A percentile compares a stretch with the other conserved stretches of the same genome.
Evolutionary conservation across 2,797 vertebrate genomes (phyloP).

Genomic region (Microchirus variegatus): DNA sequence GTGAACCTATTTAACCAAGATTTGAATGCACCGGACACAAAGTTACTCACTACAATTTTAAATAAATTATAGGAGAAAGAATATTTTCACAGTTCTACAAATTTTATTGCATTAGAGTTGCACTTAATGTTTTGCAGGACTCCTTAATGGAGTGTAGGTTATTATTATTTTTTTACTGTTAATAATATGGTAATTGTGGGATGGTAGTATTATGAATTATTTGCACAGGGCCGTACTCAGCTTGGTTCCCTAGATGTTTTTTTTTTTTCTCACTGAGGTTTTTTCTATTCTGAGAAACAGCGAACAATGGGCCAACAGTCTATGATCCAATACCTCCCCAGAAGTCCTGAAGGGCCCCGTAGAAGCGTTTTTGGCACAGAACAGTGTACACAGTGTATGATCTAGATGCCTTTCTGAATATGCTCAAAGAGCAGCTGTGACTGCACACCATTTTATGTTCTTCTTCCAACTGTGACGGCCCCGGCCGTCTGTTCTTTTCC

Average conservation of each 20-base stretch:
- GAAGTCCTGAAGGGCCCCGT: neutral
- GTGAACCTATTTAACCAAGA: no score
- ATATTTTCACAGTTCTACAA: no score
- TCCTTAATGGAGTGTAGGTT: no score
- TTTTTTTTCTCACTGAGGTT: neutral
- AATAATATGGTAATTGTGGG: no score
- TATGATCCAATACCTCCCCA: neutral
- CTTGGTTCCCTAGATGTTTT: neutral
- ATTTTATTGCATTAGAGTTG: no score
- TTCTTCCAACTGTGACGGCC: slow-evolving; percentile 2
- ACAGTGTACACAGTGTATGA: slow-evolving; percentile 1
- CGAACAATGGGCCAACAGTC: neutral
- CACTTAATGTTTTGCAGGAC: no score
- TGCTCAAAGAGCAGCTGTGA: slow-evolving; percentile 17
- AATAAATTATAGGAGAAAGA: no score
- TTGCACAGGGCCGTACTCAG: neutral
- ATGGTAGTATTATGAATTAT: no score
- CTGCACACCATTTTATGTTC: slow-evolving; percentile 25
- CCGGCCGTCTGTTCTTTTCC: neutral
- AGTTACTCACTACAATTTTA: no score
- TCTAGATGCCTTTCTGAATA: slow-evolving; percentile 11
- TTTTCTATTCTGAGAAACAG: neutral
- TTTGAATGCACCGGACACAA: no score
- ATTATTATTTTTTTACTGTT: no score
- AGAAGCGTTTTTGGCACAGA: slow-evolving; percentile 4